These are phyloP conservation scores for Apamea anceps DNA, from an alignment of 2,888 invertebrate species.

Conservation along the genomic window DNA sequence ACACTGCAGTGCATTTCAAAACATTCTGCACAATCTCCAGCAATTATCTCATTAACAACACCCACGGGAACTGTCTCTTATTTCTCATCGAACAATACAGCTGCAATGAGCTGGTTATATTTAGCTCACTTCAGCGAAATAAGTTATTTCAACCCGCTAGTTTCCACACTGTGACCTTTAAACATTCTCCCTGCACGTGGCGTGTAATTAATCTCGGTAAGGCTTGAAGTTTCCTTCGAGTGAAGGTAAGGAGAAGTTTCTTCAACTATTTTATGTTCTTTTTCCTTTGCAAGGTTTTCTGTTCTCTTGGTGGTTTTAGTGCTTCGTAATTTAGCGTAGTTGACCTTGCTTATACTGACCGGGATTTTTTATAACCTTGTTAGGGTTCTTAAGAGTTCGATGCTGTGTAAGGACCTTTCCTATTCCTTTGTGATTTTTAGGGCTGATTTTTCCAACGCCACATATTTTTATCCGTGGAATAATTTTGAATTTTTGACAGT, in stretches of 20 bases:
- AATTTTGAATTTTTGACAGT: no score
- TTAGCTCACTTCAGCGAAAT: neutral
- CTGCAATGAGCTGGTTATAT: neutral
- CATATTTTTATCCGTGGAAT: no score
- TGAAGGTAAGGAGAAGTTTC: conserved; percentile 25
- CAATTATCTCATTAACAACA: neutral
- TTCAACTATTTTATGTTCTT: conserved; percentile 7
- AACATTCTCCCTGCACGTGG: conserved; percentile 28
- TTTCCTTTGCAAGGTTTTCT: neutral
- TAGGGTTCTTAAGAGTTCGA: neutral
- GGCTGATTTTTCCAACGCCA: no score
- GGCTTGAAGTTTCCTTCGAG: conserved; percentile 27
- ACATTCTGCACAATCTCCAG: no score
- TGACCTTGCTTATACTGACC: neutral
- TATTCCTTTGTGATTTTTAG: neutral
- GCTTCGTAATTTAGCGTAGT: neutral
- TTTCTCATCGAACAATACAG: neutral
- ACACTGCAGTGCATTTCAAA: neutral
- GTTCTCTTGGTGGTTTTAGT: neutral
- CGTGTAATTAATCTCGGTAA: conserved; percentile 44
- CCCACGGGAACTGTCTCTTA: neutral
- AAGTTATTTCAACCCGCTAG: conserved; percentile 13
- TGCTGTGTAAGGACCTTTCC: no score
- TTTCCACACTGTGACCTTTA: conserved; percentile 28
- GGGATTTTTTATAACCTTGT: neutral